Evolutionary conservation across 2,888 invertebrate genomes (phyloP), one percentile per base, ranked within the genome.

Genomic region (Lottia gigantea): DNA sequence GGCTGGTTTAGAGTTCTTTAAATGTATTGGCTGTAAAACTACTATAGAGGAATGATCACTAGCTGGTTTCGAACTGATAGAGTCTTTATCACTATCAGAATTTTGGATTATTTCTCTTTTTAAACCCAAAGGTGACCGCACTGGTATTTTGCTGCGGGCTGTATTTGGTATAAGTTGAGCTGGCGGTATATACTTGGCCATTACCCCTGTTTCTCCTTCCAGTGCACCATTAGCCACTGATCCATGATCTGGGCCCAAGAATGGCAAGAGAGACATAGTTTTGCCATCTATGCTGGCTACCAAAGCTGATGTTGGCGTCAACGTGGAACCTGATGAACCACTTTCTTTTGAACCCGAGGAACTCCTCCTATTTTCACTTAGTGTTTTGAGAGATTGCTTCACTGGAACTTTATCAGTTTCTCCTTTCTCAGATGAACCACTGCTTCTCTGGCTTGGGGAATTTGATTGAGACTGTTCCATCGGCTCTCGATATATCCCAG

Each of bases 1-100:
- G 1, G 82, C 79, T 40, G 80, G 80, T 49, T 78, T 77, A 14
- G 82, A 77, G 4, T 81, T 79, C 69, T 84, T 84, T 2, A 85
- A 75, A 66, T 84, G 80, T 25, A 85, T 84, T 6, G 85, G 85
- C 65, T 83, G 82, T 6, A 85, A 72, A 23, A 83, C 72, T 1
- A 85, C 80, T 15, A 84, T 82, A 14, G 83, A 85, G 16, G 85
- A 85, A 68, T 84, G 81, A 49, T 84, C 83, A 71, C 85, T 85
- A 66, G 78, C 71, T 16, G 77, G 82, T 65, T 80, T 79, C 15
- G 85, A 85, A 16, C 80, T 78, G 3, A 79, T 78, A 0, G 85
- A 84, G n/a, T 82, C 84, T 49, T 70, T 76, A 65, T 84, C 84
- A 65, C 83, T 83, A 70, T 84, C 83, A 0, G 83, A 83, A 19